These are phyloP conservation scores for Odocoileus virginianus DNA, from an alignment of 2,113 vertebrate genomes.

Conservation along the genomic window DNA sequence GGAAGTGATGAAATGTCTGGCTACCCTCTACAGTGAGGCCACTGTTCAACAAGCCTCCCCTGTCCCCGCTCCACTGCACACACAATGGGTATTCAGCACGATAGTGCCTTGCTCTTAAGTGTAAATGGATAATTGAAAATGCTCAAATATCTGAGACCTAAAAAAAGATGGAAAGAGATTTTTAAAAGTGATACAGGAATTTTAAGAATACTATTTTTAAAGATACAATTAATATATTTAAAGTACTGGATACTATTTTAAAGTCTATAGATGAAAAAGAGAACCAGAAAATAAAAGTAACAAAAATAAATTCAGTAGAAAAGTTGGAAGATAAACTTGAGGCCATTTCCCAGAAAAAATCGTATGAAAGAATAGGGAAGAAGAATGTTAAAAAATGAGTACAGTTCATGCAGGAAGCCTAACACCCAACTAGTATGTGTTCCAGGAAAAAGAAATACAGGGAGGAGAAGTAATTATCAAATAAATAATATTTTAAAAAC, in stretches of 20 bases:
- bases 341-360: background rate
- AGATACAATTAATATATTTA: background rate
- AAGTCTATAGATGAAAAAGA: background rate
- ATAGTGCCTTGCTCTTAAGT: background rate
- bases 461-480: background rate
- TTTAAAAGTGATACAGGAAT: background rate
- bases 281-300: background rate
- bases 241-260: background rate
- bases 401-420: background rate
- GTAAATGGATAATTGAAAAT: background rate
- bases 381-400: background rate
- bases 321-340: background rate
- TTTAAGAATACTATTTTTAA: background rate
- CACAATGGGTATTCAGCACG: background rate
- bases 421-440: background rate
- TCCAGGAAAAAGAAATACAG: background rate
- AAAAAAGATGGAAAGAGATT: background rate
- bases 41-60: background rate
- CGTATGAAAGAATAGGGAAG: background rate
- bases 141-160: background rate
- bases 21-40: background rate
- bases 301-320: background rate
- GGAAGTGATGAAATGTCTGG: background rate
- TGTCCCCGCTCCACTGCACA: background rate
- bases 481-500: background rate